Percentiles rank a stretch among this genome's conserved stretches.
These are phyloP conservation scores for Astreopora myriophthalma DNA, from an alignment of 64 coral and sea anemone species.

Conservation along the genomic window DNA sequence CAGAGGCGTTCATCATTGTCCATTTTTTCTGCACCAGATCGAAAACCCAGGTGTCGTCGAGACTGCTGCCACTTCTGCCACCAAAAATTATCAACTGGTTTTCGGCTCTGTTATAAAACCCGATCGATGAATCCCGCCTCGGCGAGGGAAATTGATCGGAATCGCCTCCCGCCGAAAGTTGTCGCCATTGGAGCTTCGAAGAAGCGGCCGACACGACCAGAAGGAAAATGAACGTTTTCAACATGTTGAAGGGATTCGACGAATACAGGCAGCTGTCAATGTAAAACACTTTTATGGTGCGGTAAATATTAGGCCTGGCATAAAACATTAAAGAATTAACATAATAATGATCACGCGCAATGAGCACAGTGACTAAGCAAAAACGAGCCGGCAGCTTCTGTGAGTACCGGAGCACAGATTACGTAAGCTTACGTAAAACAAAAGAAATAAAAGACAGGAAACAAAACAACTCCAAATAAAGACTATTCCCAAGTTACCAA, in stretches of 20 bases:
- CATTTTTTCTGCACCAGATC: constrained; percentile 45
- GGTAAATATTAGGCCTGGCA: neutral
- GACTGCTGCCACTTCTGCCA: neutral
- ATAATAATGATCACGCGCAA: neutral
- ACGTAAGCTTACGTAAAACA: neutral
- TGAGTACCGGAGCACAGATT: too few relatives aligned
- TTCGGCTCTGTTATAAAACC: neutral
- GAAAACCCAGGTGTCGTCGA: constrained; percentile 81
- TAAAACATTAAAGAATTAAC: neutral
- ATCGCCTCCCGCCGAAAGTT: neutral
- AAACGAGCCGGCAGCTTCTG: neutral
- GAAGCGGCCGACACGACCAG: neutral
- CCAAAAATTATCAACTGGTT: constrained; percentile 77
- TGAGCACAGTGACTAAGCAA: neutral
- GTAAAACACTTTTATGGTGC: neutral
- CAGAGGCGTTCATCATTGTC: constrained; percentile 26
- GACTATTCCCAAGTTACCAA: too few relatives aligned
- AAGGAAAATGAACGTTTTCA: neutral
- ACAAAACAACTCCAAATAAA: too few relatives aligned
- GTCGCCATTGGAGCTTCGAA: constrained; percentile 32
- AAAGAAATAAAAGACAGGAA: too few relatives aligned
- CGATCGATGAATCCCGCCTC: constrained; percentile 64
- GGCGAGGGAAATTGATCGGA: neutral
- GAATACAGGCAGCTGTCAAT: neutral
- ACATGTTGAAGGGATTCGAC: neutral